These are phyloP conservation scores for Sandelia bainsii DNA, from an alignment of 2,797 vertebrate genomes.

Conservation along the genomic window DNA sequence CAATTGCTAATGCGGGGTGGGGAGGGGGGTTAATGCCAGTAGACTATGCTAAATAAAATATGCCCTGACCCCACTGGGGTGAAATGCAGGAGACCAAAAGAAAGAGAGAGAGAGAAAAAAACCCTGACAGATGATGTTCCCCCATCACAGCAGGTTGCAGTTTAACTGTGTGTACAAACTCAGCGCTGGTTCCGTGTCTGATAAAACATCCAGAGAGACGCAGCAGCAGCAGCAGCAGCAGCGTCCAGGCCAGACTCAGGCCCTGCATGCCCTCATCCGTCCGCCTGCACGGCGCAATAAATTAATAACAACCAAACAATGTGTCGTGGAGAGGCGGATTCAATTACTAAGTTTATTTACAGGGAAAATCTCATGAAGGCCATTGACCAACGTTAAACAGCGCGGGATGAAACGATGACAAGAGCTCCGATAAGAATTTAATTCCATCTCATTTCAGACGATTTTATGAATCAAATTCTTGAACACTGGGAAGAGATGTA, in stretches of 20 bases:
- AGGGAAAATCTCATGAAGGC: constrained; percentile 85
- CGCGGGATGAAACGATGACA: constrained; percentile 98
- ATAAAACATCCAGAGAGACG: background rate
- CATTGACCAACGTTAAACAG: constrained; percentile 84
- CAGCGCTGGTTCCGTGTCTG: constrained; percentile 11
- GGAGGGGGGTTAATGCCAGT: constrained; percentile 76
- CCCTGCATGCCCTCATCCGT: constrained; percentile 24
- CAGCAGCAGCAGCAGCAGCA: constrained; percentile 4
- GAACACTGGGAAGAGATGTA: constrained; percentile 99
- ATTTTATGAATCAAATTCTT: constrained; percentile 98
- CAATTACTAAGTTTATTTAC: constrained; percentile 83
- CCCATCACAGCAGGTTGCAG: constrained; percentile 26
- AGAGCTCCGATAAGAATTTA: constrained; percentile 99
- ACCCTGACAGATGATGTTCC: constrained; percentile 65
- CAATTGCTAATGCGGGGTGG: constrained; percentile 87
- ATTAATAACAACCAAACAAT: constrained; percentile 79
- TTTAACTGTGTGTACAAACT: constrained; percentile 6
- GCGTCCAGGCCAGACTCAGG: constrained; percentile 4
- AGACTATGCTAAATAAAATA: constrained; percentile 83
- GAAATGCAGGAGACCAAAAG: constrained; percentile 55
- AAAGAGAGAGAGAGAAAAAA: background rate
- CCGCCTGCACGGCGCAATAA: constrained; percentile 63
- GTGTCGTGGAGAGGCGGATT: constrained; percentile 79
- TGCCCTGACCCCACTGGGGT: constrained; percentile 76
- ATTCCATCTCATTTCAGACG: constrained; percentile 98